phyloP scores from a whole-genome alignment of 92 coral and sea anemone species.

The Montipora capitata region DNA sequence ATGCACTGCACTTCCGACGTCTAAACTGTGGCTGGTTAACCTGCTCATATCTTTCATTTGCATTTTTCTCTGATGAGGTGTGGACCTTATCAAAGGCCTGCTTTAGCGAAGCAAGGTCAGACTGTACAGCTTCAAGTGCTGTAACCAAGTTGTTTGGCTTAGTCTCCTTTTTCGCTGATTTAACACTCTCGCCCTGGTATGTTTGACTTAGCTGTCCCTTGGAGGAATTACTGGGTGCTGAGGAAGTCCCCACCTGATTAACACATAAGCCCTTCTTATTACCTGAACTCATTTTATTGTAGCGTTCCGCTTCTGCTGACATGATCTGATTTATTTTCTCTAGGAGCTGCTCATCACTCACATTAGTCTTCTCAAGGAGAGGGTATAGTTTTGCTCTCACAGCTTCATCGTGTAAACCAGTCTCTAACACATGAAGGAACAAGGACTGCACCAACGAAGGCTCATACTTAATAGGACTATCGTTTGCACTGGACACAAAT shows the following conservation, averaged over 20 bases:
- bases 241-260: background rate
- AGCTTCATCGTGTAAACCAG: conserved; percentile 55
- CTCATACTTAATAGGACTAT: conserved; percentile 53
- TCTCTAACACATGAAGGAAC: conserved; percentile 65
- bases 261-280: background rate
- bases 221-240: no score
- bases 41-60: no score
- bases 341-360: conserved; percentile 53
- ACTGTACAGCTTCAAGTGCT: background rate
- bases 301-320: background rate
- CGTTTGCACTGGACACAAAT: conserved; percentile 58
- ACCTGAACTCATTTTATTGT: background rate
- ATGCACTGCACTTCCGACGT: no score
- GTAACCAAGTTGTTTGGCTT: no score
- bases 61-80: no score
- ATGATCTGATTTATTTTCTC: background rate
- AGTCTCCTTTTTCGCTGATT: background rate
- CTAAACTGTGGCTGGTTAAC: no score
- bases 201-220: no score
- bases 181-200: background rate
- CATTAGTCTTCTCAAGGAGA: conserved; percentile 37
- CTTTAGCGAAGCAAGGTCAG: no score
- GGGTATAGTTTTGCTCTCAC: conserved; percentile 67
- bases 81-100: no score
- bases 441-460: conserved; percentile 54